phyloP scores from a whole-genome alignment of 2,888 invertebrate genomes.

The Asteroscopus sphinx region DNA sequence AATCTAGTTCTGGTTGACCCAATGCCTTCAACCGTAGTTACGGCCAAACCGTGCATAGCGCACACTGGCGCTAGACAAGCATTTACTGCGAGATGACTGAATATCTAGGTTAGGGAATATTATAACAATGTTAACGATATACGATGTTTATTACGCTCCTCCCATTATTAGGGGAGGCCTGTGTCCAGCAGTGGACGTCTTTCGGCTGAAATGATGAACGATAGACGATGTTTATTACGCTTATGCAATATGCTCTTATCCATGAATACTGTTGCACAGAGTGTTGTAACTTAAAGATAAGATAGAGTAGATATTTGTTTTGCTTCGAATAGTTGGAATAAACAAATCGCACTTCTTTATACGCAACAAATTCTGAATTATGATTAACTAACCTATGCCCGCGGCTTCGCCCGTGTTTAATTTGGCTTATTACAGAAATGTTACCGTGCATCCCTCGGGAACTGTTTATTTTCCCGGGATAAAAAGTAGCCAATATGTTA shows the following conservation, averaged over 20 bases:
- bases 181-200: too few relatives aligned
- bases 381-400: too few relatives aligned
- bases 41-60: conserved; percentile 94
- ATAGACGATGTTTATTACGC: too few relatives aligned
- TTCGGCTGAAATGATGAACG: too few relatives aligned
- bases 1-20: conserved; percentile 93
- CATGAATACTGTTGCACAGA: not conserved
- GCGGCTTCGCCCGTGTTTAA: too few relatives aligned
- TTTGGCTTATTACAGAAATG: too few relatives aligned
- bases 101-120: conserved; percentile 50
- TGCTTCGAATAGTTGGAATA: conserved; percentile 9
- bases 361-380: conserved; percentile 19
- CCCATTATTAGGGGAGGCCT: too few relatives aligned
- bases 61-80: conserved; percentile 95
- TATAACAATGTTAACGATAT: conserved; percentile 10
- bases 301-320: not conserved
- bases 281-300: conserved; percentile 22
- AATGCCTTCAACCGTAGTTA: conserved; percentile 96
- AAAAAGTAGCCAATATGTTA: too few relatives aligned
- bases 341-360: conserved; percentile 8
- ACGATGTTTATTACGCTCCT: too few relatives aligned
- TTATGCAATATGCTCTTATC: too few relatives aligned
- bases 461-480: too few relatives aligned
- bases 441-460: too few relatives aligned
- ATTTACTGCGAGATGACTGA: conserved; percentile 94